These are phyloP conservation scores for Phalanger gymnotis DNA, from an alignment of 2,797 vertebrate species.

Conservation along the genomic window DNA sequence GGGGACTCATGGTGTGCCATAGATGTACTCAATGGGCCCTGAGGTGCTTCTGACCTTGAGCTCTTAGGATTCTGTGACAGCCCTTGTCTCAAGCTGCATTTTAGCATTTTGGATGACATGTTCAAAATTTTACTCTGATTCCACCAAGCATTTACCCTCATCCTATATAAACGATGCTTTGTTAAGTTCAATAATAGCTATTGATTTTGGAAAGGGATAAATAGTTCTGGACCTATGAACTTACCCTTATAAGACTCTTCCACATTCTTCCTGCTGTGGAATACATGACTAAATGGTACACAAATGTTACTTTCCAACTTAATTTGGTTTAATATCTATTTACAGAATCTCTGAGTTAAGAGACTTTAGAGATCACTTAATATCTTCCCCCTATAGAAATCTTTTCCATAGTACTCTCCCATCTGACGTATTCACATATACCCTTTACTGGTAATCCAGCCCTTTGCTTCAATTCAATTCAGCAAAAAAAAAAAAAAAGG, in stretches of 20 bases:
- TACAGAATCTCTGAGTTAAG: background rate
- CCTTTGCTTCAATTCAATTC: background rate
- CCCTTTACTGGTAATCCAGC: background rate
- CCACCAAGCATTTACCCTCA: constrained; percentile 9
- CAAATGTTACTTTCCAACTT: constrained; percentile 72
- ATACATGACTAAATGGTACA: constrained; percentile 56
- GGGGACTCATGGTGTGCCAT: background rate
- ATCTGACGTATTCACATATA: background rate
- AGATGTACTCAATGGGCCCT: background rate
- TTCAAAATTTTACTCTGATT: constrained; percentile 18
- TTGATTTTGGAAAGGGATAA: constrained; percentile 65
- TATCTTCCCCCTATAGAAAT: background rate
- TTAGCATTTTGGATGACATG: constrained; percentile 52
- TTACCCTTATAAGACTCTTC: constrained; percentile 53
- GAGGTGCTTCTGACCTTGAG: background rate
- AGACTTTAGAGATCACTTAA: background rate
- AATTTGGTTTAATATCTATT: constrained; percentile 9
- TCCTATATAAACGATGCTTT: constrained; percentile 1
- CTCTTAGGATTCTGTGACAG: background rate
- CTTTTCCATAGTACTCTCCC: background rate
- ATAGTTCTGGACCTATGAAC: constrained; percentile 63
- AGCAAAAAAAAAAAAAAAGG: background rate
- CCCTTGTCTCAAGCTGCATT: background rate
- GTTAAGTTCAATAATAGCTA: constrained; percentile 58
- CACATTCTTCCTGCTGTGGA: constrained; percentile 58